Conservation (phyloP, 2,888 invertebrate genomes). For the Caenorhabditis sp. region DNA sequence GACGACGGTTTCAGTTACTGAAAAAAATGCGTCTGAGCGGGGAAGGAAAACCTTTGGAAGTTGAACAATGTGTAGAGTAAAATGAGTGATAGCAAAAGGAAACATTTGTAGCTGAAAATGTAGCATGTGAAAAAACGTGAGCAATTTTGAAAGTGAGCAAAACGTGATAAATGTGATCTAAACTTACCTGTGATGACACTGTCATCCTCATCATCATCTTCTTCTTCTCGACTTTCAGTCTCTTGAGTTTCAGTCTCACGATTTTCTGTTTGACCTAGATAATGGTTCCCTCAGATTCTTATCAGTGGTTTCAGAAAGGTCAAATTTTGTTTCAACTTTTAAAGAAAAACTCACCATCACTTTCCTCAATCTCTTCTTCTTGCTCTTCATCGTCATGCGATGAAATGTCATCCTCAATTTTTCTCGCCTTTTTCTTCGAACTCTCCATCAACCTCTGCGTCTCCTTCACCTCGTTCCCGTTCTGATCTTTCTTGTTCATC, state of each 20-base stretch:
- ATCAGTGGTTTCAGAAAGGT: neutral
- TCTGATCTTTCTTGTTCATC: conserved; percentile 44
- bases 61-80: neutral
- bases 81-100: neutral
- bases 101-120: neutral
- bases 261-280: conserved; percentile 8
- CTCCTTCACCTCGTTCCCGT: conserved; percentile 67
- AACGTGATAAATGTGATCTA: neutral
- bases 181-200: conserved; percentile 45
- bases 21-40: neutral
- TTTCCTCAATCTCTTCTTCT: conserved; percentile 65
- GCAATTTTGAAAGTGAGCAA: conserved; percentile 1
- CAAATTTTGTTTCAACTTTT: neutral
- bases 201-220: conserved; percentile 43
- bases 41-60: neutral
- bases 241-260: conserved; percentile 8
- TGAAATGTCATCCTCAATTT: conserved; percentile 51
- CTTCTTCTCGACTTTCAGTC: conserved; percentile 4
- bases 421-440: conserved; percentile 66
- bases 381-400: conserved; percentile 58
- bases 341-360: conserved; percentile 56
- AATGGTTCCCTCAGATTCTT: neutral
- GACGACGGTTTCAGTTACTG: conserved; percentile 71
- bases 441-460: conserved; percentile 72
- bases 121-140: neutral